Percentiles rank a stretch among this genome's conserved stretches.
Conservation (phyloP, 1,140 invertebrate genomes). For the Gerris buenoi region DNA sequence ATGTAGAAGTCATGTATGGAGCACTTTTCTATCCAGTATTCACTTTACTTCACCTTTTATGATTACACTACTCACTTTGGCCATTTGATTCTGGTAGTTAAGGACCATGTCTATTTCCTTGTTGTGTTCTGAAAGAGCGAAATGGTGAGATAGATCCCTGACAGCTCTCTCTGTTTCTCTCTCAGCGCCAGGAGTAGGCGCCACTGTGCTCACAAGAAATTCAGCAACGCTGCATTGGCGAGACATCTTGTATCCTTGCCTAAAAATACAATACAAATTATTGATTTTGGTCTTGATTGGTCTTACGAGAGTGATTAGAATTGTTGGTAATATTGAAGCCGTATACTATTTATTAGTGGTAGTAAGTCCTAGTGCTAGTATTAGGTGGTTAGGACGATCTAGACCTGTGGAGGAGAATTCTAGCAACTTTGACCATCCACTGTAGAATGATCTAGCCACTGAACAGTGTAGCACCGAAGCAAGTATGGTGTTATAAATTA, state of each 20-base stretch:
- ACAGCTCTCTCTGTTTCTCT: slow-evolving; percentile 43
- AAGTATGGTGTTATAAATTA: too few relatives aligned
- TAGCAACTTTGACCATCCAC: too few relatives aligned
- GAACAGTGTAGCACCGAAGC: too few relatives aligned
- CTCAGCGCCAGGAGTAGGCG: slow-evolving; percentile 60
- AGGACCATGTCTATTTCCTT: slow-evolving; percentile 48
- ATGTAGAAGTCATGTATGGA: not conserved
- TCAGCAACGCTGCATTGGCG: slow-evolving; percentile 83
- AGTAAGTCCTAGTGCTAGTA: too few relatives aligned
- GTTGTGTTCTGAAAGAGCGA: slow-evolving; percentile 54
- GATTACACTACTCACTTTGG: slow-evolving; percentile 30
- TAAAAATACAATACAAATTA: too few relatives aligned
- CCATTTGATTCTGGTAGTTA: slow-evolving; percentile 33
- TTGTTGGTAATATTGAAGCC: too few relatives aligned
- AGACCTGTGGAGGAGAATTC: too few relatives aligned
- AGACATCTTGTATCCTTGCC: slow-evolving; percentile 60
- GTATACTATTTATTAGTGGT: too few relatives aligned
- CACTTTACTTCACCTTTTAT: not conserved
- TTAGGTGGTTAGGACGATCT: too few relatives aligned
- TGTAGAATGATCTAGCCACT: too few relatives aligned
- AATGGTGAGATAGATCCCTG: slow-evolving; percentile 58
- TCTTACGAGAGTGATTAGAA: too few relatives aligned
- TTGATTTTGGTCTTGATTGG: too few relatives aligned
- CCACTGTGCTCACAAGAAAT: slow-evolving; percentile 73
- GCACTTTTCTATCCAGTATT: not conserved